A percentile compares a stretch with the other conserved stretches of the same genome.
Evolutionary conservation across 2,797 vertebrate species (phyloP).

Genomic region (Anableps anableps): DNA sequence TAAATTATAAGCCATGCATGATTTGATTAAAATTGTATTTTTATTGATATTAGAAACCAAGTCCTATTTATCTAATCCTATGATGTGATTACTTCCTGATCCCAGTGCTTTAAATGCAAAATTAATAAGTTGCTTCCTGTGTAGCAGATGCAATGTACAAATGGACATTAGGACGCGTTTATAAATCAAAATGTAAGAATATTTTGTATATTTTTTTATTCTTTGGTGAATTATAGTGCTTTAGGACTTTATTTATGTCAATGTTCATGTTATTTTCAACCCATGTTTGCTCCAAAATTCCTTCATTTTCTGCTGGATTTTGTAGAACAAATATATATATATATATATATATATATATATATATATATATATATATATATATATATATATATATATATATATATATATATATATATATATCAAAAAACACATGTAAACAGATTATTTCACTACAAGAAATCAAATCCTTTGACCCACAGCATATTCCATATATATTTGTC

Average conservation of each 20-base stretch:
- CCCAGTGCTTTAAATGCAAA: background rate
- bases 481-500: too few relatives aligned
- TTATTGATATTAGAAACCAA: background rate
- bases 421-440: background rate
- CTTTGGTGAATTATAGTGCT: background rate
- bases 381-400: too few relatives aligned
- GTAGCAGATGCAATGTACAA: background rate
- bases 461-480: too few relatives aligned
- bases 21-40: background rate
- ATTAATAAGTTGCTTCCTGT: background rate
- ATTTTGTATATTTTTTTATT: background rate
- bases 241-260: background rate
- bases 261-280: background rate
- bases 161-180: background rate
- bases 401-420: too few relatives aligned
- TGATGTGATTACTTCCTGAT: background rate
- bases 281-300: background rate
- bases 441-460: background rate
- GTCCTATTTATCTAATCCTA: too few relatives aligned
- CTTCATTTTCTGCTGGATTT: background rate
- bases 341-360: too few relatives aligned
- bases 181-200: too few relatives aligned
- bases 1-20: too few relatives aligned
- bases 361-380: too few relatives aligned
- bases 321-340: background rate